These are phyloP conservation scores for Pristionchus fissidentatus DNA, from an alignment of 2,888 invertebrate genomes.

Conservation along the genomic window DNA sequence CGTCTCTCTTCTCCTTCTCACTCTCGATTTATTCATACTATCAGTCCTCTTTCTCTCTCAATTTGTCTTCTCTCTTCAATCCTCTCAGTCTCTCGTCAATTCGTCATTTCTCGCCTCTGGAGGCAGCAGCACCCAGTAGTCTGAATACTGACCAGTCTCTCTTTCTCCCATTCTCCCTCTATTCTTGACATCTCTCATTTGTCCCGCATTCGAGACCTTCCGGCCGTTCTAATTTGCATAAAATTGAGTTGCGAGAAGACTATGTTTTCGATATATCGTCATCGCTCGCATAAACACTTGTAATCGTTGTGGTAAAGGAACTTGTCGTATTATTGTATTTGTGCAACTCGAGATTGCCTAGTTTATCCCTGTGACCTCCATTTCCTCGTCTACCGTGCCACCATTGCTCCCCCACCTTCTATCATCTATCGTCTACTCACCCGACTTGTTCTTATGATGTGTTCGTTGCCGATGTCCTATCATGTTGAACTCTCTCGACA, in stretches of 20 bases:
- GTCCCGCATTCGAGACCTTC: constrained; percentile 15
- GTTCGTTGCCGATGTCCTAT: too few species aligned
- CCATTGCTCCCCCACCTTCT: neutral
- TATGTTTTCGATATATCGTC: too few species aligned
- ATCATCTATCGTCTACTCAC: too few species aligned
- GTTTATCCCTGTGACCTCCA: too few species aligned
- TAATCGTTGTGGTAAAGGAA: too few species aligned
- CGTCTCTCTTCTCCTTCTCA: neutral
- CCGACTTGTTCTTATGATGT: too few species aligned
- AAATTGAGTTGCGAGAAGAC: neutral
- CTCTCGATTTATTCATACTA: neutral
- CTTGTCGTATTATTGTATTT: too few species aligned
- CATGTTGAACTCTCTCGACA: too few species aligned
- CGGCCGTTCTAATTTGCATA: constrained; percentile 22
- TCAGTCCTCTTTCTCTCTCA: neutral
- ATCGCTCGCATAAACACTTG: too few species aligned
- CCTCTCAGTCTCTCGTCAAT: neutral
- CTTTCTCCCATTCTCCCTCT: neutral
- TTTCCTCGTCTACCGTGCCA: neutral
- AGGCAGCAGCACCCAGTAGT: neutral
- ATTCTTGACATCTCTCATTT: neutral
- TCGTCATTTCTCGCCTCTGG: constrained; percentile 21
- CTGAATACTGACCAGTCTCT: constrained; percentile 33
- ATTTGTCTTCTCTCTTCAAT: constrained; percentile 12
- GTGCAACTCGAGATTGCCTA: neutral